Evolutionary conservation across 2,888 invertebrate species (phyloP).

Genomic region (Apodemia hepburni): DNA sequence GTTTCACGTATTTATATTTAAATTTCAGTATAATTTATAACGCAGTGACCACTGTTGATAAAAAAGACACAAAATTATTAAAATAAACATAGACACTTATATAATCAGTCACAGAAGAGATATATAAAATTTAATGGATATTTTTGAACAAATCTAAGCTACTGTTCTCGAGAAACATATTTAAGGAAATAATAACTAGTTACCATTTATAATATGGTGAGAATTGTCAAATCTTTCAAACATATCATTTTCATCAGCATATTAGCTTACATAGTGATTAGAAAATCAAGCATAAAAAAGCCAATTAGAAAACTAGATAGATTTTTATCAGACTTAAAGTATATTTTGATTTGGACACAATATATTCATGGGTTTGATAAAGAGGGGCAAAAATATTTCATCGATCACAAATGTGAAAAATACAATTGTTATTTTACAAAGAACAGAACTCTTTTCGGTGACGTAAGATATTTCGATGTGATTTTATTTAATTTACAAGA

Average conservation of each 20-base stretch:
- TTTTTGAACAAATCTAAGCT: no score
- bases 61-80: no score
- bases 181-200: no score
- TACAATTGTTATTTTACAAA: constrained; percentile 57
- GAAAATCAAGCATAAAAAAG: constrained; percentile 27
- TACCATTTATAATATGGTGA: neutral
- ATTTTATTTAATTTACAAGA: constrained; percentile 56
- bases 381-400: constrained; percentile 47
- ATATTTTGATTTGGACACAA: constrained; percentile 59
- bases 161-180: no score
- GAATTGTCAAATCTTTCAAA: constrained; percentile 3
- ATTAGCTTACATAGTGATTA: constrained; percentile 34
- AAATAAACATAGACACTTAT: no score
- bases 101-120: no score
- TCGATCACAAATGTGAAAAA: constrained; percentile 41
- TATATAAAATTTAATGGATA: no score
- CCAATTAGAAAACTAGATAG: constrained; percentile 40
- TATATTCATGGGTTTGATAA: constrained; percentile 39
- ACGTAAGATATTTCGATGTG: constrained; percentile 55
- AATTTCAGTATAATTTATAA: no score
- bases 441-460: constrained; percentile 47
- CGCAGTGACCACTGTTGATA: no score
- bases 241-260: neutral
- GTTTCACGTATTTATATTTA: no score
- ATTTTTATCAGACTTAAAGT: constrained; percentile 49